Conservation (phyloP, 2,797 vertebrate species). For the Platalea minor region DNA sequence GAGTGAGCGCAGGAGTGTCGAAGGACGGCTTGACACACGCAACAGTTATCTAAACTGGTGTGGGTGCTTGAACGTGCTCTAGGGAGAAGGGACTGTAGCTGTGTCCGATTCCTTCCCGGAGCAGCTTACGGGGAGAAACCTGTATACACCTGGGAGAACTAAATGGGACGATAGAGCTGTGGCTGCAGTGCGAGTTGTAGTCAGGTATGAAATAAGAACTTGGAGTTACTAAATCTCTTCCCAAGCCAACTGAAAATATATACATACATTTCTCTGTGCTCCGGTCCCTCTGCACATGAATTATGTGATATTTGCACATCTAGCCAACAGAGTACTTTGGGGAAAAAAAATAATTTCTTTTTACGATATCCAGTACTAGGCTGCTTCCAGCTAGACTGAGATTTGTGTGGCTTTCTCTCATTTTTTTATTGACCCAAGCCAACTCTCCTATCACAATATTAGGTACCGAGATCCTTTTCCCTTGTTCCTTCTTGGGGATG, state of each 20-base stretch:
- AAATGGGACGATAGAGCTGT: background rate
- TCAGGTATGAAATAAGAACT: background rate
- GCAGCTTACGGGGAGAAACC: background rate
- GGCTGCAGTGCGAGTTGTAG: background rate
- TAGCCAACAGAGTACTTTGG: background rate
- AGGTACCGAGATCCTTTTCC: background rate
- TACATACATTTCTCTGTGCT: background rate
- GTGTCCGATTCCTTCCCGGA: background rate
- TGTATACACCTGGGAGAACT: background rate
- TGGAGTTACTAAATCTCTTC: background rate
- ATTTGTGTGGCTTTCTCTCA: background rate
- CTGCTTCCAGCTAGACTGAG: background rate
- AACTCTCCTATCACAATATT: background rate
- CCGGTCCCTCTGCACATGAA: background rate
- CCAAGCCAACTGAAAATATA: background rate
- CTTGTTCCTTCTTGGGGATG: background rate
- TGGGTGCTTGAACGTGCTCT: background rate
- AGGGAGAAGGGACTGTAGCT: background rate
- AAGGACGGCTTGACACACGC: background rate
- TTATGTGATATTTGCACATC: background rate
- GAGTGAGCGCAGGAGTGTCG: accelerated
- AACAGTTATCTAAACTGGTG: background rate
- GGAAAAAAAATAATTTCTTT: background rate
- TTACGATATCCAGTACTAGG: background rate
- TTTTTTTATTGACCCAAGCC: background rate